Evolutionary conservation across 2,888 invertebrate genomes (phyloP), one percentile per base, ranked within the genome.

Genomic region (Caradrina kadenii): DNA sequence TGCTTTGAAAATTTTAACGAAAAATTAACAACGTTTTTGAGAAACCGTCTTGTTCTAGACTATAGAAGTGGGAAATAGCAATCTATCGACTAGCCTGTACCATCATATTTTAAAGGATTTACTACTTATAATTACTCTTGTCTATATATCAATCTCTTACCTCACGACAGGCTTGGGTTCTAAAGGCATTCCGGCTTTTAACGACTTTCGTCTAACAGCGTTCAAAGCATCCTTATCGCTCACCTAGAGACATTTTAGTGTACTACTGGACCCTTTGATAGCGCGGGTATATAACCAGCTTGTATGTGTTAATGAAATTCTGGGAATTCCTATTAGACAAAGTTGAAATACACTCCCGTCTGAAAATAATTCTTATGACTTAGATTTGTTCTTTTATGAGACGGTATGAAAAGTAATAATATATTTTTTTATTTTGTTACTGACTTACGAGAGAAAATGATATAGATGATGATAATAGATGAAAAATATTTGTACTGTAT

Each of bases 141-240:
- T 73, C 78, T 54, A 53, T 61, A 48, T 61, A 50, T 65, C 62
- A 63, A 66, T 69, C 63, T 59, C 26, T 42, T n/a, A 19, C 49
- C 31, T 7, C 49, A 22, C 19, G 31, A 15, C 53, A 17, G 39
- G 63, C 59, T 54, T 53, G 50, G 26, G 56, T 62, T 70, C 59
- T 35, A 60, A 72, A 49, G 58, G 56, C 31, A 78, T 73, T 67
- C 64, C 63, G 15, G 15, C 42, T 66, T 73, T 79, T 78, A 78
- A 79, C 64, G 61, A 65, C 62, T 73, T 62, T 55, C 31, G 49
- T 49, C 39, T 64, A 62, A 77, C 63, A 67, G 62, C 73, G 66
- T 76, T 62, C 54, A 56, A 73, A 54, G 49, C 54, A 54, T 31
- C 50, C 64, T 63, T 78, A 78, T 73, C 81, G 53, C 31, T 61